These are phyloP conservation scores for Mechanitis messenoides DNA, from an alignment of 2,888 invertebrate species.

Conservation along the genomic window DNA sequence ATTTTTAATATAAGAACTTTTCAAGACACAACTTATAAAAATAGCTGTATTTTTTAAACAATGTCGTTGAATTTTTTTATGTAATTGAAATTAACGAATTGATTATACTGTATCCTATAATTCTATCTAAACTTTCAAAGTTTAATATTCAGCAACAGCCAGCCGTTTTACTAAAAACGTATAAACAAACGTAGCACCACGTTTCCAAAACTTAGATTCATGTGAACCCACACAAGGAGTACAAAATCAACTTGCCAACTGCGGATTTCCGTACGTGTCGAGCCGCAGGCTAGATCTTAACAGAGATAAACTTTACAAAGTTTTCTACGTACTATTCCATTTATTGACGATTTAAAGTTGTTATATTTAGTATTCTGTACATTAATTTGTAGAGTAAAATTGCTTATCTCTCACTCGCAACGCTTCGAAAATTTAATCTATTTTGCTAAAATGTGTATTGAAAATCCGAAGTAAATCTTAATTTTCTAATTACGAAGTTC, in stretches of 20 bases:
- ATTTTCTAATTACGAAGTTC: too few species aligned
- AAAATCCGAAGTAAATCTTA: too few species aligned
- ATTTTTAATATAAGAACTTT: too few species aligned
- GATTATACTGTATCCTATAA: too few species aligned
- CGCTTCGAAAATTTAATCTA: too few species aligned
- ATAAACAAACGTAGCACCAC: constrained; percentile 13
- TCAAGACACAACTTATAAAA: too few species aligned
- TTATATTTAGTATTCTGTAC: neutral
- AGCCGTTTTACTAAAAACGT: neutral
- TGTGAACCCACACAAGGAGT: constrained; percentile 15
- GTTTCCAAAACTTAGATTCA: constrained; percentile 19
- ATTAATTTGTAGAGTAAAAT: neutral
- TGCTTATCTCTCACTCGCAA: neutral
- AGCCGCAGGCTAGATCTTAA: constrained; percentile 14
- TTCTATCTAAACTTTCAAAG: too few species aligned
- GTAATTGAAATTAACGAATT: too few species aligned
- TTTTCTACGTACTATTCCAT: constrained; percentile 15
- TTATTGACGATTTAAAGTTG: constrained; percentile 3
- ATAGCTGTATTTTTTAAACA: too few species aligned
- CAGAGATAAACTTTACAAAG: constrained; percentile 16
- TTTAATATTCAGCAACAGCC: too few species aligned
- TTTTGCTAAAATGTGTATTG: too few species aligned
- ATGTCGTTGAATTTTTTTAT: too few species aligned
- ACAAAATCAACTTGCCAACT: constrained; percentile 19
- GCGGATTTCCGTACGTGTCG: constrained; percentile 14